Evolutionary conservation across 2,113 vertebrate genomes (phyloP).

Genomic region (Plestiodon gilberti): DNA sequence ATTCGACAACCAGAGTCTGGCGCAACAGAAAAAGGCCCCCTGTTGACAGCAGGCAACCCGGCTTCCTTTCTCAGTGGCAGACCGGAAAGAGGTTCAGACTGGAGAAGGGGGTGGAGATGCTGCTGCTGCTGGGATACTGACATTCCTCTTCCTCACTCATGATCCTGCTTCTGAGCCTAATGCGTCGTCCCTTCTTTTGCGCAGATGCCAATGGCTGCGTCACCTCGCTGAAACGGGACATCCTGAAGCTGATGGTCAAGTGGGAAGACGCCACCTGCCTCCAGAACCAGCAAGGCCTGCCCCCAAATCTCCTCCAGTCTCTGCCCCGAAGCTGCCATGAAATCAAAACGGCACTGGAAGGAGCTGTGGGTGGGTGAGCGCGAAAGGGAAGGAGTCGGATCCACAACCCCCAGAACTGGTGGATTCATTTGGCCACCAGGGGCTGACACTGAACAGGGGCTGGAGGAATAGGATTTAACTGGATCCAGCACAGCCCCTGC

Average conservation of each 20-base stretch:
- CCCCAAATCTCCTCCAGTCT: neutral
- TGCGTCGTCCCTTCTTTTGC: neutral
- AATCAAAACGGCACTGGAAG: neutral
- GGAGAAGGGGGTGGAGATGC: too few species aligned
- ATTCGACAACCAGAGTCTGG: too few species aligned
- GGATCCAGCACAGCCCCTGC: neutral
- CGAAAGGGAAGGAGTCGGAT: neutral
- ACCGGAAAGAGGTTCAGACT: too few species aligned
- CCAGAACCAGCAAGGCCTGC: neutral
- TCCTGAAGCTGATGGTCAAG: neutral
- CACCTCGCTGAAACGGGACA: neutral
- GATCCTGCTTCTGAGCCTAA: neutral
- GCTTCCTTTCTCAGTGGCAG: too few species aligned
- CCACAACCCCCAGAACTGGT: neutral
- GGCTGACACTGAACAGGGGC: neutral
- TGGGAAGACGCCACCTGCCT: slow-evolving; percentile 1
- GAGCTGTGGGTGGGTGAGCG: neutral
- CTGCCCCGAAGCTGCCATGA: slow-evolving; percentile 1
- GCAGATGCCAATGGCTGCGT: neutral
- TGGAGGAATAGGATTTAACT: neutral
- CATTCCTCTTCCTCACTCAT: neutral
- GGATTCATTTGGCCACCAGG: neutral
- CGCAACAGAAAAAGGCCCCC: too few species aligned
- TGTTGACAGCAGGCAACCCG: too few species aligned
- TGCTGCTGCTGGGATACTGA: too few species aligned